These are phyloP conservation scores for Microplitis demolitor DNA, from an alignment of 1,140 invertebrate species.

Conservation along the genomic window DNA sequence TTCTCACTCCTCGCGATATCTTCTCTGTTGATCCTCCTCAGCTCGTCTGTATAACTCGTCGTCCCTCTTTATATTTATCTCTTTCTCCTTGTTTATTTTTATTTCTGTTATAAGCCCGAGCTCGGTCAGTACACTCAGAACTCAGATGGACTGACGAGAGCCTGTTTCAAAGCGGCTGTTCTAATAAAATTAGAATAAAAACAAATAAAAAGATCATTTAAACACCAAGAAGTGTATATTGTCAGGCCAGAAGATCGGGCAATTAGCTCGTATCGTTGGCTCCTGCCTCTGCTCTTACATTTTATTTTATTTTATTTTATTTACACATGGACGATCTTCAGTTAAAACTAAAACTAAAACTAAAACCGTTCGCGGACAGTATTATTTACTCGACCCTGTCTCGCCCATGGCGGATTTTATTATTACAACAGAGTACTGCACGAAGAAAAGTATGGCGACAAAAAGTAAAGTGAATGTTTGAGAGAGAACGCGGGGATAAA, in stretches of 20 bases:
- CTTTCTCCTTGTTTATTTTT: not conserved
- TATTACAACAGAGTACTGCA: too few relatives aligned
- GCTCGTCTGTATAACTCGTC: too few relatives aligned
- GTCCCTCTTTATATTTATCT: not conserved
- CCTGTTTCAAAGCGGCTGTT: not conserved
- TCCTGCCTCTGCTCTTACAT: not conserved
- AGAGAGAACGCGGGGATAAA: not conserved
- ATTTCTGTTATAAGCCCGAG: not conserved
- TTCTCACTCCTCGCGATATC: not conserved
- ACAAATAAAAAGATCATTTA: not conserved
- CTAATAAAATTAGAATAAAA: not conserved
- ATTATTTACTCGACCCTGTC: too few relatives aligned
- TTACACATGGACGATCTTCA: not conserved
- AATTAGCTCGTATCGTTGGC: conserved; percentile 34
- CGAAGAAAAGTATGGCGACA: too few relatives aligned
- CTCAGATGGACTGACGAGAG: too few relatives aligned
- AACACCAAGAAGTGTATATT: conserved; percentile 29
- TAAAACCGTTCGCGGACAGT: too few relatives aligned
- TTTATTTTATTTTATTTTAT: not conserved
- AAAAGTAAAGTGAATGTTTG: too few relatives aligned
- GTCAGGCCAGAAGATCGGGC: conserved; percentile 35
- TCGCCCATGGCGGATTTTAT: too few relatives aligned
- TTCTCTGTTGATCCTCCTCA: conserved; percentile 2
- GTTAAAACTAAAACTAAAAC: not conserved
- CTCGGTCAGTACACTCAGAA: too few relatives aligned